A percentile compares a stretch with the other conserved stretches of the same genome.
Conservation (phyloP, 2,888 invertebrate genomes). For the Lasioglossum zephyrum region DNA sequence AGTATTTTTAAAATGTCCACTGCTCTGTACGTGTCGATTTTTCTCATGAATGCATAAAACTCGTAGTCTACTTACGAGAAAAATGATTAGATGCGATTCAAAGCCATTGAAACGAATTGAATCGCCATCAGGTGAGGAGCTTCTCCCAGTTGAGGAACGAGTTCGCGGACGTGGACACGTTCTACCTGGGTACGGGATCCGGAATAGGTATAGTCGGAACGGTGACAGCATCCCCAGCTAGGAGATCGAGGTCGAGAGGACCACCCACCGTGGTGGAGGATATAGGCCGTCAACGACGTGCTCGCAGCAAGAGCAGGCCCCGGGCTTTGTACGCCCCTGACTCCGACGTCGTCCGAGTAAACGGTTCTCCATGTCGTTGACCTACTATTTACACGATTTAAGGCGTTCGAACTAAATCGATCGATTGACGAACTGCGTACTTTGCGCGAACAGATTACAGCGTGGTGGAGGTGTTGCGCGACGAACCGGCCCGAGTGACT, state of each 20-base stretch:
- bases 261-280: conserved; percentile 85
- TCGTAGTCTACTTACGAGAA: too few species aligned
- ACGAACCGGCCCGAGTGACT: conserved; percentile 93
- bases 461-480: conserved; percentile 92
- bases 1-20: too few species aligned
- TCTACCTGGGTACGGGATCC: conserved; percentile 90
- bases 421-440: not conserved
- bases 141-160: conserved; percentile 97
- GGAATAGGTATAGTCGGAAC: conserved; percentile 84
- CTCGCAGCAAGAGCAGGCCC: conserved; percentile 94
- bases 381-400: not conserved
- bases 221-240: conserved; percentile 87
- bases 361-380: conserved; percentile 85
- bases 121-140: conserved; percentile 90
- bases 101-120: not conserved
- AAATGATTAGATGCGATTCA: too few species aligned
- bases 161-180: conserved; percentile 95
- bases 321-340: conserved; percentile 93
- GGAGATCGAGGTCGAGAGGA: conserved; percentile 88
- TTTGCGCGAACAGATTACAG: conserved; percentile 88
- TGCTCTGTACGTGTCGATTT: too few species aligned
- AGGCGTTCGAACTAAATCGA: not conserved
- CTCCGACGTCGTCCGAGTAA: conserved; percentile 91
- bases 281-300: conserved; percentile 86
- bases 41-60: too few species aligned